These are phyloP conservation scores for Hippocampus comes DNA, from an alignment of 2,113 vertebrate species.

Conservation along the genomic window DNA sequence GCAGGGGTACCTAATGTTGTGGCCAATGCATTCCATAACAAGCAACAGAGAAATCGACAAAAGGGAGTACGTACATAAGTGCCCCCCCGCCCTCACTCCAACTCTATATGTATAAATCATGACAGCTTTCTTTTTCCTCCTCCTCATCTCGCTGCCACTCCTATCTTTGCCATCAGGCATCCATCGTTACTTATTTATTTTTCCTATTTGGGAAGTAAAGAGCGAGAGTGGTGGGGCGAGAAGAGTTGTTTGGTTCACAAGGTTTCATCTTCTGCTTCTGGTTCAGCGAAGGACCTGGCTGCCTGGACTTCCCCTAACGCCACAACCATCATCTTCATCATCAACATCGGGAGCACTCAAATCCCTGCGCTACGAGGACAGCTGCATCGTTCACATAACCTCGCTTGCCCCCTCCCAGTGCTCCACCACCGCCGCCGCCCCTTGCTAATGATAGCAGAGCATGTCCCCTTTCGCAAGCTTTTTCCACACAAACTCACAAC, in stretches of 20 bases:
- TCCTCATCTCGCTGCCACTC: constrained; percentile 51
- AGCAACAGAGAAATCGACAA: constrained; percentile 45
- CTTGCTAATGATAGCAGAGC: constrained; percentile 79
- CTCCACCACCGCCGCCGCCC: constrained; percentile 23
- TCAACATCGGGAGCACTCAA: constrained; percentile 55
- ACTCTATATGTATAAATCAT: constrained; percentile 62
- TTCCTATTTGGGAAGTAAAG: constrained; percentile 63
- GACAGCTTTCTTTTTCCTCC: constrained; percentile 50
- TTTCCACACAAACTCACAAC: constrained; percentile 72
- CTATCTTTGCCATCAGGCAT: constrained; percentile 69
- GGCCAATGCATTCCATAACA: constrained; percentile 20
- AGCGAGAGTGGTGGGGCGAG: constrained; percentile 45
- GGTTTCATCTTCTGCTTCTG: constrained; percentile 67
- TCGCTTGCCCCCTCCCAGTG: constrained; percentile 71
- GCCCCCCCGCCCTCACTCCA: neutral
- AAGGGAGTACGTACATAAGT: constrained; percentile 21
- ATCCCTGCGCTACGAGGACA: constrained; percentile 77
- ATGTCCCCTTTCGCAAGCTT: constrained; percentile 76
- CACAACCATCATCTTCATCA: constrained; percentile 10
- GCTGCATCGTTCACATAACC: constrained; percentile 81
- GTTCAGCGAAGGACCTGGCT: constrained; percentile 68
- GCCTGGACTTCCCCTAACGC: constrained; percentile 61
- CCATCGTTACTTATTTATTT: constrained; percentile 64
- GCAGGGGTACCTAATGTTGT: neutral
- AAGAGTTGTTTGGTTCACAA: constrained; percentile 64